Base-by-base conservation (phyloP, 1,140 invertebrate species). In the Armadillidium nasatum region DNA sequence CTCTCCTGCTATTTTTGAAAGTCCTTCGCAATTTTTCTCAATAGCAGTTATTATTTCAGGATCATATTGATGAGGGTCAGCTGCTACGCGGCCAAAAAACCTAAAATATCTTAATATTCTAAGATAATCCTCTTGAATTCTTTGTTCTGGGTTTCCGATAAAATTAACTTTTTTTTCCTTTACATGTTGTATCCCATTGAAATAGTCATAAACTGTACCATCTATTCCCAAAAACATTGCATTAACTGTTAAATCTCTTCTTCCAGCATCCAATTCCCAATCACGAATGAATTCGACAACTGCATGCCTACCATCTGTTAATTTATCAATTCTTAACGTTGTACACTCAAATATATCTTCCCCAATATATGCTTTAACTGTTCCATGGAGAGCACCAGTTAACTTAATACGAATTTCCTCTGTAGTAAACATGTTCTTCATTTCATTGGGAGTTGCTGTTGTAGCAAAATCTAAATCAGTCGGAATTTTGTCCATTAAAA, bases 391-490 rank as follows among this genome's bases (percentile, higher is more conserved):
- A 85, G 98, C 95, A 13, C 97, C 97, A 82, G 91, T 94, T 44
- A 87, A 87, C 85, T 99, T 98, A 13, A 99, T 93, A 81, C 96
- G 87, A 23, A 99, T 88, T 71, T 91, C 86, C 87, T 97, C 94
- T 71, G 88, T 85, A 2, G 84, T 88, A 84, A 99, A 98, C 89
- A 99, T 94, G 71, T 91, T 87, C 85, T 96, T 97, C 95, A 99
- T 98, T 87, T 99, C 87, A 19, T 91, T 87, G 0, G 97, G 97
- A 2, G 96, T 99, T 4, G 97, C 97, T 66, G 91, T 93, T 11
- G 97, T 97, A 2, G 97, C 97, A 87, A 99, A 98, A 85, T 99
- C 97, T 45, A 99, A 85, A 87, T 99, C 97, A 83, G 91, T 90
- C 4, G 97, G 96, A 69, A 86, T 84, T 72, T 89, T 90, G 6